These are phyloP conservation scores for Paracentrotus lividus DNA, from an alignment of 53 echinoderm and acorn worm genomes.

Conservation along the genomic window DNA sequence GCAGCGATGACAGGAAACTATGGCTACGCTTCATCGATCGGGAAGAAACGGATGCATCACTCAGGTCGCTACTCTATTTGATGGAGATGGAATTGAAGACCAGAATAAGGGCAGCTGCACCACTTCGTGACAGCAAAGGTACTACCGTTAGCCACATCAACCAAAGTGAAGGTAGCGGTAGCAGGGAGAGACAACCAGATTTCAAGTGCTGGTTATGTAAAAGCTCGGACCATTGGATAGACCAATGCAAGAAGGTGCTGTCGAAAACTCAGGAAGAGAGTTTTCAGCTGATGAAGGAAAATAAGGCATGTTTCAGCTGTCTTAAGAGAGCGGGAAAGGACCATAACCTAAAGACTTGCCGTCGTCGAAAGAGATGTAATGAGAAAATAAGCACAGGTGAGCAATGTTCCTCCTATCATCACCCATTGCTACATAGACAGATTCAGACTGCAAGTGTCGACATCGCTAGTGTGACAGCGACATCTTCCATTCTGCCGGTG, in stretches of 20 bases:
- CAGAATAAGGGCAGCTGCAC: neutral
- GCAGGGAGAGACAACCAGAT: neutral
- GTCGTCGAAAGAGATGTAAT: constrained; percentile 53
- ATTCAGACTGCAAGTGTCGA: neutral
- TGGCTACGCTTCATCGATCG: neutral
- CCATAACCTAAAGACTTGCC: constrained; percentile 71
- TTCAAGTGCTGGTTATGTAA: constrained; percentile 77
- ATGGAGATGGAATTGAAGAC: neutral
- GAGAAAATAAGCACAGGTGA: constrained; percentile 40
- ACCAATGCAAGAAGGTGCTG: constrained; percentile 69
- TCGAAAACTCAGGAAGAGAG: constrained; percentile 51
- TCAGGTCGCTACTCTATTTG: no score
- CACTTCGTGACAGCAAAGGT: neutral
- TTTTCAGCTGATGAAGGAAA: constrained; percentile 59
- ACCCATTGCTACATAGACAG: constrained; percentile 64
- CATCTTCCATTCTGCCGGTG: constrained; percentile 53
- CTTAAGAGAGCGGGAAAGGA: constrained; percentile 77
- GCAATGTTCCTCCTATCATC: constrained; percentile 63
- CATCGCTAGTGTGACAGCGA: neutral
- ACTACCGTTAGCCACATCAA: no score
- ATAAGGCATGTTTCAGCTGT: constrained; percentile 80
- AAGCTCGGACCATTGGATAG: constrained; percentile 70
- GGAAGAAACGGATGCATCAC: no score
- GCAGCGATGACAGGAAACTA: neutral
- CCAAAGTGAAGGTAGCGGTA: neutral